phyloP scores from a whole-genome alignment of 1,140 invertebrate genomes.

The Geopemphigus sp. region DNA sequence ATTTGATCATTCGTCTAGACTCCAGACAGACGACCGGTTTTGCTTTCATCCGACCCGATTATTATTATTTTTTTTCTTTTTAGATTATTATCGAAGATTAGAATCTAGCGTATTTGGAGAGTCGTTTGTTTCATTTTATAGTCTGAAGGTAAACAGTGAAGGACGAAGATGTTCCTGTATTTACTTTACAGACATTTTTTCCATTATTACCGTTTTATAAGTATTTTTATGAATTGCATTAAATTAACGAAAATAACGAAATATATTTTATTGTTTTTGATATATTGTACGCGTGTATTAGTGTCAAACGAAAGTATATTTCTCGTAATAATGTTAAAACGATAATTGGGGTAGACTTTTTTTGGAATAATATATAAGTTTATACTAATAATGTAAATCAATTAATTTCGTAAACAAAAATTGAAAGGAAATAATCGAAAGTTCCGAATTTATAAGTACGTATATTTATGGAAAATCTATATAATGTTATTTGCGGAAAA shows the following conservation, averaged over 20 bases:
- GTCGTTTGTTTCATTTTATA: slow-evolving; percentile 21
- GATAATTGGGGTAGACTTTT: too few species aligned
- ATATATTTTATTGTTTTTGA: neutral
- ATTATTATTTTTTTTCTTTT: neutral
- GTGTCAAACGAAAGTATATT: neutral
- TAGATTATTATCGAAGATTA: slow-evolving; percentile 21
- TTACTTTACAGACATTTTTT: neutral
- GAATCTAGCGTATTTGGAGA: slow-evolving; percentile 27
- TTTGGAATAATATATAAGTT: neutral
- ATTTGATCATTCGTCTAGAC: slow-evolving; percentile 33
- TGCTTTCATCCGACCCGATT: slow-evolving; percentile 38
- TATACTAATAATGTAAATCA: neutral
- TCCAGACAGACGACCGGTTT: slow-evolving; percentile 43
- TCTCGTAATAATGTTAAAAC: neutral
- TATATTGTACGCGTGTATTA: neutral
- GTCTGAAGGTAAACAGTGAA: neutral
- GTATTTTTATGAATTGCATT: neutral
- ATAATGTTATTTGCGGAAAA: neutral
- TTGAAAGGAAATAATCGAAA: neutral
- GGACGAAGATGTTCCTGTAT: neutral
- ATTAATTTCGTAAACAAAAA: neutral
- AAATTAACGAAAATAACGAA: neutral
- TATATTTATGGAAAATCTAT: neutral
- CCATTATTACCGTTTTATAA: neutral
- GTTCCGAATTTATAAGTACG: neutral